Base-by-base conservation (phyloP, 2,113 vertebrate species). In the Caranx ignobilis region DNA sequence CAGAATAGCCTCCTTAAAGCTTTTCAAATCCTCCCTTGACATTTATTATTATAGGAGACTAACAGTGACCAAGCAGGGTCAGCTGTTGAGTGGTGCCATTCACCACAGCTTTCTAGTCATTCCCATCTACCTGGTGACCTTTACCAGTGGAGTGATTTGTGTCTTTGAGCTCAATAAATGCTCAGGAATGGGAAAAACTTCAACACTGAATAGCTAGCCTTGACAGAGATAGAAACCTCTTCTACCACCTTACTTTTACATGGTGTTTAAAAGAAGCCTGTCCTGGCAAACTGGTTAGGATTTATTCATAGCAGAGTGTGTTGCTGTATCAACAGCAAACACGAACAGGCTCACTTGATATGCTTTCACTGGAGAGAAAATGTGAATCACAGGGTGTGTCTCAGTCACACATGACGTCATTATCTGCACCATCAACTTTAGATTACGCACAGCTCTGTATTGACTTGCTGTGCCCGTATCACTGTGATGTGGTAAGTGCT, bases 371-470 rank as follows among this genome's bases (percentile, higher is more conserved):
- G n/a, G 7, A 1, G 6, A 67, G n/a, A 2, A 0, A 35, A 19
- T 35, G 15, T 92, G 84, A 93, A 64, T 92, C 89, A 92, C 13
- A 4, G 84, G 85, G 85, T 83, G 90, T 87, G 70, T 35, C 76
- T 21, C 16, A 0, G 1, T 39, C n/a, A 15, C 32, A 61, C 15
- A 61, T 87, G 56, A 79, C 21, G 3, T 77, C 50, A 71, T 1
- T 54, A 43, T 6, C 21, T 39, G 48, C 64, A 11, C 56, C 47
- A 63, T 56, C 6, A 4, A 18, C 11, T 8, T 50, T 11, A 19
- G 7, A 34, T 6, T 52, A 11, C 31, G 16, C 47, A 19, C 55
- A 31, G 52, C 13, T 13, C 35, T 72, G 39, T n/a, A 11, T 12
- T n/a, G n/a, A 60, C 59, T 26, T 39, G 47, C 47, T 5, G 4